Conservation (phyloP, 2,113 vertebrate genomes). For the Theropithecus gelada region DNA sequence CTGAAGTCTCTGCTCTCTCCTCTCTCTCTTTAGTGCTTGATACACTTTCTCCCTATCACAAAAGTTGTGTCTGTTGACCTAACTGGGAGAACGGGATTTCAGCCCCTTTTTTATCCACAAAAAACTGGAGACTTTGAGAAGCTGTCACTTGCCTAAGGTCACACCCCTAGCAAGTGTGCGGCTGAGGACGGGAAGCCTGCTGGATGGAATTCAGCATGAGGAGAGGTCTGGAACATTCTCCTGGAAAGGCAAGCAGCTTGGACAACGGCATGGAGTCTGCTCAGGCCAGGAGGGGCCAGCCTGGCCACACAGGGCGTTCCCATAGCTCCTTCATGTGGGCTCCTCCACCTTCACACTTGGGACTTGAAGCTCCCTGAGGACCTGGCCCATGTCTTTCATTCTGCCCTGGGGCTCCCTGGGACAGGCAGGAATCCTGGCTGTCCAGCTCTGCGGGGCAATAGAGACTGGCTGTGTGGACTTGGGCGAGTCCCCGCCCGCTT, state of each 20-base stretch:
- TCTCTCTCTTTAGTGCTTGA: neutral
- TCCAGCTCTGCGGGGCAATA: neutral
- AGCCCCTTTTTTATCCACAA: neutral
- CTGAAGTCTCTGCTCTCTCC: neutral
- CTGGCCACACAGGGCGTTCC: rapidly evolving
- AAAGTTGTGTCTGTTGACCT: neutral
- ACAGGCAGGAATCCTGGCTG: neutral
- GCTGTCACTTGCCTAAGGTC: neutral
- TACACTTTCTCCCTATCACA: neutral
- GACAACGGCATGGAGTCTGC: neutral
- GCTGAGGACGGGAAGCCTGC: neutral
- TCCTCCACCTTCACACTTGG: neutral
- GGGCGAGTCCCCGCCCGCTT: neutral
- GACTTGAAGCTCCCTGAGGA: neutral
- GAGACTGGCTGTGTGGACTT: neutral
- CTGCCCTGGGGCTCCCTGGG: neutral
- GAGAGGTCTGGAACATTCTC: neutral
- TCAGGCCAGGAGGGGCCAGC: neutral
- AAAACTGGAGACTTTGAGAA: neutral
- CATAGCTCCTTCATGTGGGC: neutral
- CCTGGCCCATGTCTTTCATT: neutral
- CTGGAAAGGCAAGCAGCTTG: neutral
- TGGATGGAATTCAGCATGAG: neutral
- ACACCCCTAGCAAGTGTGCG: too few relatives aligned
- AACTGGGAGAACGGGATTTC: neutral